Evolutionary conservation across 1,140 invertebrate species (phyloP).

Genomic region (Eupeodes corollae): DNA sequence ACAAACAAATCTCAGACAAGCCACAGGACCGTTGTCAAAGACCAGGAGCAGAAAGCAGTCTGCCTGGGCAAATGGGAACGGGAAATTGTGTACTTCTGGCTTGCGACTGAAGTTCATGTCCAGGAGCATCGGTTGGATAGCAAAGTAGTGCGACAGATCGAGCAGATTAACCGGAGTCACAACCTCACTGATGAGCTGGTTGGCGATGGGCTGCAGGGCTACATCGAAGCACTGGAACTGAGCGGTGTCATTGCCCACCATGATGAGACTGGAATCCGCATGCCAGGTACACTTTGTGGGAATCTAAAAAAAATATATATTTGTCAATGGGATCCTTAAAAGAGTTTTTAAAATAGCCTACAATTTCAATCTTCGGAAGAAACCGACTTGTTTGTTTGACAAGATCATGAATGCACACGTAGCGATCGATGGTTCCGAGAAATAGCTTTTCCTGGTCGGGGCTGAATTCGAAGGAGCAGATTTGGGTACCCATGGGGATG

Average conservation of each 20-base stretch:
- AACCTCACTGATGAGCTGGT: constrained; percentile 58
- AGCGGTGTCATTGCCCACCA: constrained; percentile 57
- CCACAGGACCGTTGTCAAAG: constrained; percentile 48
- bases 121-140: constrained; percentile 43
- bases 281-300: constrained; percentile 63
- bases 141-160: constrained; percentile 59
- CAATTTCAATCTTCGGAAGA: constrained; percentile 45
- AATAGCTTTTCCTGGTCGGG: constrained; percentile 59
- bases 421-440: constrained; percentile 64
- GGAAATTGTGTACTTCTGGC: constrained; percentile 38
- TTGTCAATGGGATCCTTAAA: not conserved
- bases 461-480: constrained; percentile 53
- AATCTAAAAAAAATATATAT: constrained; percentile 40
- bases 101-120: constrained; percentile 47
- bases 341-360: constrained; percentile 36
- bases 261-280: constrained; percentile 52
- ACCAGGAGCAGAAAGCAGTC: constrained; percentile 44
- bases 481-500: constrained; percentile 58
- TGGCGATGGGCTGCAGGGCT: constrained; percentile 52
- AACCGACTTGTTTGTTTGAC: constrained; percentile 49
- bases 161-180: constrained; percentile 48
- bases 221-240: constrained; percentile 70
- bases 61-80: constrained; percentile 38
- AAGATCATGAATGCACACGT: constrained; percentile 59
- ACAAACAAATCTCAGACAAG: constrained; percentile 26